Evolutionary conservation across 2,888 invertebrate species (phyloP).

Genomic region (Agriopis marginaria): DNA sequence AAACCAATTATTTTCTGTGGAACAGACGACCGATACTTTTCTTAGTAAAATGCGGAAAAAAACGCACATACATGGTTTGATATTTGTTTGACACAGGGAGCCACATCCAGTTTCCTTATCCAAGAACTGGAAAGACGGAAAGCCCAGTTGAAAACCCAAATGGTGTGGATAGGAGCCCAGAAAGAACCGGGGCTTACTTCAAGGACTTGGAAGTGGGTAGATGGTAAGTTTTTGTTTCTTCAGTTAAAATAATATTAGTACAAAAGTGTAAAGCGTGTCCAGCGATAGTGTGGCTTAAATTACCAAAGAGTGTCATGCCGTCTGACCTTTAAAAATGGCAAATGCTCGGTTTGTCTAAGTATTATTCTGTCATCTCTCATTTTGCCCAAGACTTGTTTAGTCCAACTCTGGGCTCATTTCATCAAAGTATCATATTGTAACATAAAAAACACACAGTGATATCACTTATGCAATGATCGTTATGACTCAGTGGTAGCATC

Average conservation of each 20-base stretch:
- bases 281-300: too few species aligned
- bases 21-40: too few species aligned
- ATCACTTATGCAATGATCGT: too few species aligned
- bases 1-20: too few species aligned
- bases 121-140: constrained; percentile 94
- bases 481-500: too few species aligned
- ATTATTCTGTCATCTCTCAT: background rate
- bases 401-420: background rate
- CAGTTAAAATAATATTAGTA: background rate
- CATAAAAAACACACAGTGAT: too few species aligned
- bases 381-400: background rate
- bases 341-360: background rate
- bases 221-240: constrained; percentile 86
- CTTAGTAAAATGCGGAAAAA: too few species aligned
- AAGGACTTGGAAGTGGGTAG: constrained; percentile 96
- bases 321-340: too few species aligned
- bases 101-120: constrained; percentile 89
- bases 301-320: too few species aligned
- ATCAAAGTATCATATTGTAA: too few species aligned
- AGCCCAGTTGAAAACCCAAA: constrained; percentile 92
- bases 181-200: constrained; percentile 94
- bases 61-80: background rate
- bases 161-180: constrained; percentile 97
- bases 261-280: too few species aligned
- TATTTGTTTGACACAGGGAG: constrained; percentile 71